These are phyloP conservation scores for Drosophila murphyi DNA, from an alignment of 1,140 invertebrate genomes.

Conservation along the genomic window DNA sequence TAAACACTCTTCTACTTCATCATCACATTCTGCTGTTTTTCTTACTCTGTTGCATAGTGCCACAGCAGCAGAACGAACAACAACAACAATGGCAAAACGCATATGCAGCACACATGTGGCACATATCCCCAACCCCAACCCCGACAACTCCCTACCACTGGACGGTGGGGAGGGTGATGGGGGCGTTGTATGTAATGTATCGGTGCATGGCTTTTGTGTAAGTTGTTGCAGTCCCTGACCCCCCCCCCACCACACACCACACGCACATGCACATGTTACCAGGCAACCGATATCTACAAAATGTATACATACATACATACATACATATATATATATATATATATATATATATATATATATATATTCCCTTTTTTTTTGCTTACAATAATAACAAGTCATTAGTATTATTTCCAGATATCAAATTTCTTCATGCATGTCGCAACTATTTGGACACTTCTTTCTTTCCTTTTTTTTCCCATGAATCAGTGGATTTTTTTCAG, in stretches of 20 bases:
- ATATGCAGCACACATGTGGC: conserved; percentile 60
- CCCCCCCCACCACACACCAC: conserved; percentile 2
- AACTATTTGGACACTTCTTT: neutral
- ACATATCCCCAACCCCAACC: too few relatives aligned
- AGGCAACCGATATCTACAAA: conserved; percentile 30
- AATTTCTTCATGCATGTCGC: neutral
- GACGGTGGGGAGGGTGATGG: neutral
- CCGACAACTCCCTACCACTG: neutral
- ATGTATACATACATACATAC: conserved; percentile 20
- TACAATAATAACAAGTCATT: conserved; percentile 5
- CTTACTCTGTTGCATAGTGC: conserved; percentile 29
- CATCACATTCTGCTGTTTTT: conserved; percentile 2
- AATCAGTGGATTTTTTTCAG: neutral
- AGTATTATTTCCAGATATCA: neutral
- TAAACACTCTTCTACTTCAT: neutral
- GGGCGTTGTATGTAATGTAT: neutral
- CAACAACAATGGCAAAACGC: conserved; percentile 45
- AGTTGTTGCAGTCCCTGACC: conserved; percentile 14
- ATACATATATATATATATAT: too few relatives aligned
- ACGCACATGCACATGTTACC: conserved; percentile 25
- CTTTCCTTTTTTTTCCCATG: neutral
- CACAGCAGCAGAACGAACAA: conserved; percentile 26
- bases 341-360: conserved; percentile 2
- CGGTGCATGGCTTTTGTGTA: conserved; percentile 10
- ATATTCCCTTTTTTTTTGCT: neutral